These are phyloP conservation scores for Palythoa grandis DNA, from an alignment of 92 coral and sea anemone species.

Conservation along the genomic window DNA sequence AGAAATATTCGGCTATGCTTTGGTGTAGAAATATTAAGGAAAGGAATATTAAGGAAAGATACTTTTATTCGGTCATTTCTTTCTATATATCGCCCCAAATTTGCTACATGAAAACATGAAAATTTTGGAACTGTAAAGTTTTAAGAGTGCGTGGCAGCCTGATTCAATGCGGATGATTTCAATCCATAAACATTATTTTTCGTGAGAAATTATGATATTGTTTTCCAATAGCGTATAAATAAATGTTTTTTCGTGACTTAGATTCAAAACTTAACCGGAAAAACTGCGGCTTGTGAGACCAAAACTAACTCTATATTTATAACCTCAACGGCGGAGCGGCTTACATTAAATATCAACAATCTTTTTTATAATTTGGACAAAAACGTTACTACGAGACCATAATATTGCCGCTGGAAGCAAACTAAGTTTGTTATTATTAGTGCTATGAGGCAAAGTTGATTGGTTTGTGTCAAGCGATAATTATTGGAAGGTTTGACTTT, in stretches of 20 bases:
- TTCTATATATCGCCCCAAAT: no score
- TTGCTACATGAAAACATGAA: no score
- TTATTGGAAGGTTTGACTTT: background rate
- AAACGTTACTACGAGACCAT: conserved; percentile 5
- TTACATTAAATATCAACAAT: background rate
- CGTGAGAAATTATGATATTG: background rate
- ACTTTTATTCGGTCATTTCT: no score
- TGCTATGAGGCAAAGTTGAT: background rate
- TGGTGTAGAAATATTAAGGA: background rate
- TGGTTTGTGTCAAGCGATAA: background rate
- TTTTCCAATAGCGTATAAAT: background rate
- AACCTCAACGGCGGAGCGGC: background rate
- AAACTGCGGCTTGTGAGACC: background rate
- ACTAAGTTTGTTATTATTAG: background rate
- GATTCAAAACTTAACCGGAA: background rate
- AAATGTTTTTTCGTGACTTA: background rate
- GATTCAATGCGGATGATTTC: background rate
- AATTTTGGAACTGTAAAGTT: background rate
- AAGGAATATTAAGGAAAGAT: no score
- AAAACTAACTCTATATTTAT: background rate
- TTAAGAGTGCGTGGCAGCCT: background rate
- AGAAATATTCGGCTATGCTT: background rate
- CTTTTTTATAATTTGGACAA: background rate
- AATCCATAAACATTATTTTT: background rate
- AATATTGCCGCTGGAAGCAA: conserved; percentile 2